Evolutionary conservation across 2,888 invertebrate genomes (phyloP), one percentile per base, ranked within the genome.

Genomic region (Nasonia oneida): DNA sequence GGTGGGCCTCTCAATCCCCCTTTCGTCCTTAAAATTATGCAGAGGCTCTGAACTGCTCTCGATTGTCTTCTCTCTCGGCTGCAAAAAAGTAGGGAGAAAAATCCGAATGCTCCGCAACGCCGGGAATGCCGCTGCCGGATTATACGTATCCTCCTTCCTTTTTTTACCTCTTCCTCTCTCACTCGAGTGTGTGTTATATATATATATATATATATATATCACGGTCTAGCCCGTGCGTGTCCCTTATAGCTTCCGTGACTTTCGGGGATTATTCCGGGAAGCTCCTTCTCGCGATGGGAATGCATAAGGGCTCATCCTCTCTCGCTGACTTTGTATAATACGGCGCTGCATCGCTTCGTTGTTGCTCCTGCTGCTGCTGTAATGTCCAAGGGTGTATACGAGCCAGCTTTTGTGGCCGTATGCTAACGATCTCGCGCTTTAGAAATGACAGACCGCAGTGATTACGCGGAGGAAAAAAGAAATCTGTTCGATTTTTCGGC

Each of bases 21-120:
- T 89, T 89, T 33, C 89, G 89, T 90, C 90, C 90, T 90, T 90
- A 91, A 92, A 90, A 90, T 92, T 92, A 92, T 92, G 91, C 92
- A 89, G 90, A 39, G 86, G 89, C 53, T 88, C 89, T 88, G 42
- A 42, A 42, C 42, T 42, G 47, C 89, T 89, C 90, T 91, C 76
- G 57, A 91, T 90, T 90, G 87, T 50, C 47, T 37, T 23, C 37
- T 71, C 37, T 37, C 18, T 8, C 73, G 23, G 23, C 47, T 23
- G 71, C 71, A 42, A 39, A 67, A 67, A 67, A 67, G 33, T 15
- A 12, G 83, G 86, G 82, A 61, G 57, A 61, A 61, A 84, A 88
- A 87, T 84, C 85, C 57, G n/a, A 10, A 57, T 57, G n/a, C 71
- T 37, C 73, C 23, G 86, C 83, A 87, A 88, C 84, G 88, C 84